Conservation (phyloP, 35 echinoderm and acorn worm species). For the Patiria miniata region DNA sequence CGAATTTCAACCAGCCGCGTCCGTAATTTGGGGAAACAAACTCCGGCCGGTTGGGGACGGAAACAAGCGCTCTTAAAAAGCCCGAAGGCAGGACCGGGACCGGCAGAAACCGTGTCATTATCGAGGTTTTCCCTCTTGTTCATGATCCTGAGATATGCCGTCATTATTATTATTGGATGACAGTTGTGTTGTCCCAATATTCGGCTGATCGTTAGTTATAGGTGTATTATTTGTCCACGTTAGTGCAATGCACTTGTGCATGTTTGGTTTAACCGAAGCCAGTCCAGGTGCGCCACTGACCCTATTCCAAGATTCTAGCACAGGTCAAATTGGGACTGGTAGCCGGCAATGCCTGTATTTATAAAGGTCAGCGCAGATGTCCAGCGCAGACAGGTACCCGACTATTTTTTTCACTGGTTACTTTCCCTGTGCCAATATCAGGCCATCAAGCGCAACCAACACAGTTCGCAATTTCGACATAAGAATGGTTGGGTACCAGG, state of each 20-base stretch:
- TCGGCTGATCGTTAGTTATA: too few relatives aligned
- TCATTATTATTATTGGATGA: too few relatives aligned
- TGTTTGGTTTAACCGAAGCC: not conserved
- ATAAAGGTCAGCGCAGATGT: too few relatives aligned
- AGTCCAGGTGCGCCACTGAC: not conserved
- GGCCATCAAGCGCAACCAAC: too few relatives aligned
- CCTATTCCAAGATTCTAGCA: not conserved
- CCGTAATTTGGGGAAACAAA: conserved; percentile 50
- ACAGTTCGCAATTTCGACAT: too few relatives aligned
- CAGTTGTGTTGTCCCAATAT: too few relatives aligned
- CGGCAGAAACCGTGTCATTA: conserved; percentile 18
- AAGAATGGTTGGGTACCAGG: too few relatives aligned
- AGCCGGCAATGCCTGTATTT: too few relatives aligned
- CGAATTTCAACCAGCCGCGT: not conserved
- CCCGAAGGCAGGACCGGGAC: not conserved
- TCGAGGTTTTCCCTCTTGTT: not conserved
- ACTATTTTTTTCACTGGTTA: too few relatives aligned
- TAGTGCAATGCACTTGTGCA: not conserved
- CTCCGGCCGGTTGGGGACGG: conserved; percentile 27
- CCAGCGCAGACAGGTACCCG: too few relatives aligned
- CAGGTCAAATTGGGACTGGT: too few relatives aligned
- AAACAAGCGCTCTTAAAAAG: conserved; percentile 11
- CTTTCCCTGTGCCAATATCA: too few relatives aligned
- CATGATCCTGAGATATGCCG: not conserved
- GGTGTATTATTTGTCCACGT: not conserved